Percentiles rank a stretch among this genome's conserved stretches.
These are phyloP conservation scores for Strigops habroptila DNA, from an alignment of 2,113 vertebrate species.

Conservation along the genomic window DNA sequence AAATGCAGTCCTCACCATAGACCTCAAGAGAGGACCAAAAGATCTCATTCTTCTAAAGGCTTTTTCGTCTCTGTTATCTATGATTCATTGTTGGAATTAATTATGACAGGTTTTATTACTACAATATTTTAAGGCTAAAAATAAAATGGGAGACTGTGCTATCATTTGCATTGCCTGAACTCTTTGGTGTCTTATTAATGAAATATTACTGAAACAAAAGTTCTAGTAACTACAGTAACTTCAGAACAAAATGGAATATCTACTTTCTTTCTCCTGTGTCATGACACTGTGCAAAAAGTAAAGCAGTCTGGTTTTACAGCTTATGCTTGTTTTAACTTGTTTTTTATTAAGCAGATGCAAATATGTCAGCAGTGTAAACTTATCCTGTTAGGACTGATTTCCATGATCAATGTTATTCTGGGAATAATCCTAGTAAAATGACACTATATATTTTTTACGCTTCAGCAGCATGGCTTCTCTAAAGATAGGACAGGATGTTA, in stretches of 20 bases:
- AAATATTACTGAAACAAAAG: background rate
- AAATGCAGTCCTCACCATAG: background rate
- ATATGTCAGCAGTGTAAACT: background rate
- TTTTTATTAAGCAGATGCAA: background rate
- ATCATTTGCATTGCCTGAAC: background rate
- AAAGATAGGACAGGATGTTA: background rate
- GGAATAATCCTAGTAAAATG: background rate
- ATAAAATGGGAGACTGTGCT: background rate
- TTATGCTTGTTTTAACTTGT: background rate
- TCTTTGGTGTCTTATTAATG: background rate
- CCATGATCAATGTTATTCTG: background rate
- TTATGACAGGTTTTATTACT: background rate
- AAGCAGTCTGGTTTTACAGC: background rate
- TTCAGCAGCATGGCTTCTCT: background rate
- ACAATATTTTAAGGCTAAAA: slow-evolving; percentile 33
- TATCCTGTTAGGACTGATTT: background rate
- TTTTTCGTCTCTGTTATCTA: background rate
- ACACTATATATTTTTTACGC: background rate
- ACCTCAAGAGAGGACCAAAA: background rate
- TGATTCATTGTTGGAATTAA: background rate
- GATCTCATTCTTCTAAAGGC: background rate
- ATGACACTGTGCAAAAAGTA: background rate
- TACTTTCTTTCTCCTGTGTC: background rate
- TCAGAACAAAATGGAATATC: background rate
- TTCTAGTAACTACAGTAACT: background rate